A percentile compares a stretch with the other conserved stretches of the same genome.
Conservation (phyloP, 2,888 invertebrate species). For the Aphidius colemani region DNA sequence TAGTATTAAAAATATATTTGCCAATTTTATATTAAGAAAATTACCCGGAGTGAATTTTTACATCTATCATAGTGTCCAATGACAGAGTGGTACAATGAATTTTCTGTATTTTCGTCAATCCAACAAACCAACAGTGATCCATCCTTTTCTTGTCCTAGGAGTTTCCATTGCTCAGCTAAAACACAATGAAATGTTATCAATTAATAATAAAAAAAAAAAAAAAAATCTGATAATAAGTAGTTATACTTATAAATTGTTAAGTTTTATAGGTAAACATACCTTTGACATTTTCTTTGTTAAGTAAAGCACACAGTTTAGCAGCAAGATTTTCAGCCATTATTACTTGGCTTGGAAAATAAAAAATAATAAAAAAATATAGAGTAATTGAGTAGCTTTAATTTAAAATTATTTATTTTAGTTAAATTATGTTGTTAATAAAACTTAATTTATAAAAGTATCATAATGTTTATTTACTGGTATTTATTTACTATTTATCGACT, state of each 20-base stretch:
- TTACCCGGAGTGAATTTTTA: conserved; percentile 49
- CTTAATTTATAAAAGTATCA: too few species aligned
- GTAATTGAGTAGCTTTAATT: too few species aligned
- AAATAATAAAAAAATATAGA: neutral
- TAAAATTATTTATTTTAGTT: too few species aligned
- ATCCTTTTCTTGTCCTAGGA: conserved; percentile 81
- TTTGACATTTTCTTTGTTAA: conserved; percentile 46
- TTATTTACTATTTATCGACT: too few species aligned
- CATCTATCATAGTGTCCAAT: conserved; percentile 53
- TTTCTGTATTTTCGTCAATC: conserved; percentile 57
- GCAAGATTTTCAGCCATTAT: conserved; percentile 57
- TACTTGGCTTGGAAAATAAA: neutral
- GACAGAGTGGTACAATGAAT: conserved; percentile 44
- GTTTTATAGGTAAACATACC: too few species aligned
- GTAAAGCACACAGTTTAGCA: conserved; percentile 52
- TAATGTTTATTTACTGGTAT: too few species aligned
- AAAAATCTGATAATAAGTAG: too few species aligned
- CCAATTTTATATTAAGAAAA: neutral
- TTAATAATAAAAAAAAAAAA: neutral
- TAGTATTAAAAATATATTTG: conserved; percentile 5
- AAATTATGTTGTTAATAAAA: too few species aligned
- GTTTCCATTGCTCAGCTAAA: conserved; percentile 74
- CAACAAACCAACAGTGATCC: conserved; percentile 75
- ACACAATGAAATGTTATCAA: neutral
- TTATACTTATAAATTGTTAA: too few species aligned